Evolutionary conservation across 1,140 invertebrate species (phyloP), one percentile per base, ranked within the genome.

Genomic region (Drosophila albomicans): DNA sequence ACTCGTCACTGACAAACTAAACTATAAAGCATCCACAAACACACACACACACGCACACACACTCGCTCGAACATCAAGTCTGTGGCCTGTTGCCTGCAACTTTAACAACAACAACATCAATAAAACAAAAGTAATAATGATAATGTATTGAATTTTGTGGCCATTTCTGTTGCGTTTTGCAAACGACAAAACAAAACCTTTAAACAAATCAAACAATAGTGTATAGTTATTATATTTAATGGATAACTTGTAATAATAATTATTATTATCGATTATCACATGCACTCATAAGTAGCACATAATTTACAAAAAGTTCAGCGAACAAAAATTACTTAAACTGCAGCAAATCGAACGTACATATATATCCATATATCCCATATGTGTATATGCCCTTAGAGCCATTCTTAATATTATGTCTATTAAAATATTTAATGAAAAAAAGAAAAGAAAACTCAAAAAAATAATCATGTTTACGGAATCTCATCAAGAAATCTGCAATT

Each of bases 91-190:
- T 70, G 66, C 58, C 61, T 57, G 20, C 45, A 58, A 38, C 43
- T 48, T 41, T 11, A 52, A 38, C 35, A 35, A 35, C 32, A 38
- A 8, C 35, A 32, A 32, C 32, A 32, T 32, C 43, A 56, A 25
- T 6, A 61, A 51, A 51, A 58, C 28, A 45, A 32, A 8, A 58
- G 13, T 46, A 59, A 38, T 16, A 56, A 38, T 41, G 43, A 51
- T 62, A 75, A 81, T 70, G 57, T 75, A 85, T 85, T 81, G 78
- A 85, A 85, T 85, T 76, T 85, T 85, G 81, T 85, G 81, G 81
- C 81, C 81, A 85, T 85, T 81, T 75, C 76, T 82, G 80, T 82
- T 79, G 68, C 52, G 79, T 81, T 81, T 80, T 80, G 79, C 43
- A 70, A 82, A 79, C 65, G 65, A 79, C 70, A 69, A 79, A 73